Evolutionary conservation across 30 jellyfish, hydroid and myxozoan genomes (phyloP).

Genomic region (Morbakka virulenta): DNA sequence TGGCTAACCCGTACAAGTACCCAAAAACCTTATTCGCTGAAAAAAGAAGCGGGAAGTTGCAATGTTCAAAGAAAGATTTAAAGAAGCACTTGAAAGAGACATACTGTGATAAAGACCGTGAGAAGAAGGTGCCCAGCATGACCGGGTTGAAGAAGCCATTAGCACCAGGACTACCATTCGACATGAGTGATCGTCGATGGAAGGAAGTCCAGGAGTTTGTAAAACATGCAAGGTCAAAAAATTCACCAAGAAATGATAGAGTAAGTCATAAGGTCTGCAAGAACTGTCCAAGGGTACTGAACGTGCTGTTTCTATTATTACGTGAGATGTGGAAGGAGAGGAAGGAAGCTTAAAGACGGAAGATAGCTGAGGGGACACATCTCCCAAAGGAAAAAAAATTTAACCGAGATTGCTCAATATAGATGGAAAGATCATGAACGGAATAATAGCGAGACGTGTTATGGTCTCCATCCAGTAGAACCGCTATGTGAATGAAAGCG

Average conservation of each 20-base stretch:
- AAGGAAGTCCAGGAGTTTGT: not conserved
- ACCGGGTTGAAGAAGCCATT: not conserved
- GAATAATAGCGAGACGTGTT: too few relatives aligned
- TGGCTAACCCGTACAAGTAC: too few relatives aligned
- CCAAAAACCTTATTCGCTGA: too few relatives aligned
- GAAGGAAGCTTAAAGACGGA: not conserved
- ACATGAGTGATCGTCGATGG: not conserved
- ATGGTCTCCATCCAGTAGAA: not conserved
- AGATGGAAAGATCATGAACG: not conserved
- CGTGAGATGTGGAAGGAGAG: not conserved
- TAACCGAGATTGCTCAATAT: not conserved
- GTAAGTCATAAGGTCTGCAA: not conserved
- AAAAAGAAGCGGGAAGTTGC: too few relatives aligned
- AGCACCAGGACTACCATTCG: not conserved
- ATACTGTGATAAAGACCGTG: too few relatives aligned
- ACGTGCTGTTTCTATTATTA: not conserved
- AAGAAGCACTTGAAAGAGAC: too few relatives aligned
- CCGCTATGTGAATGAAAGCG: not conserved
- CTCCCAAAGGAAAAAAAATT: not conserved
- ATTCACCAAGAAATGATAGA: not conserved
- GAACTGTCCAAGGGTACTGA: not conserved
- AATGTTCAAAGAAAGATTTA: too few relatives aligned
- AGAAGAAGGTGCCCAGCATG: not conserved
- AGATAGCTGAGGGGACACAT: not conserved
- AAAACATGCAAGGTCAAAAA: not conserved